Base-by-base conservation (phyloP, 2,888 invertebrate species). In the Cataglyphis livida region DNA sequence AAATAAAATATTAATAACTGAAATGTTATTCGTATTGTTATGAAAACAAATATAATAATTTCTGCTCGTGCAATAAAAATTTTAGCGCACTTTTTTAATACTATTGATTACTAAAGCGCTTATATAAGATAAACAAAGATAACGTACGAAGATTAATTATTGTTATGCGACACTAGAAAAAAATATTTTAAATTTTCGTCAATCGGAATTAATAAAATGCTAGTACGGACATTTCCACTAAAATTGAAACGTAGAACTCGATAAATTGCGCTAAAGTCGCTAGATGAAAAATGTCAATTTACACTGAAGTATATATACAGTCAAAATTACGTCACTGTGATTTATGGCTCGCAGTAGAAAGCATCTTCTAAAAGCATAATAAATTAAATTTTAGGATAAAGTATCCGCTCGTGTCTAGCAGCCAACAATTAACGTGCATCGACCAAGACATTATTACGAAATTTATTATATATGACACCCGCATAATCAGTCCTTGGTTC, bases 351-450 rank as follows among this genome's bases (percentile, higher is more conserved):
- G 21, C 21, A 21, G 10, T 54, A 28, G 18, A 41, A 57, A 10
- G 35, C 32, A 65, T 64, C n/a, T n/a, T 35, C 32, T 25, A 18
- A 65, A 74, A 65, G 28, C 41, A n/a, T 35, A 38, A 75, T 75
- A 75, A 75, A 75, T 65, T 75, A 51, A 12, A 51, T 65, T 65
- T 64, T 51, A 51, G 51, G 7, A 25, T 75, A 54, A 76, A 41
- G 21, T 41, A 21, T 66, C 65, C 6, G 25, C 35, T 57, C 28
- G 28, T 76, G 28, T 76, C 70, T 54, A n/a, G n/a, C 71, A 35
- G 54, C 44, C 28, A 41, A 61, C 78, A 85, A 89, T 88, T 85
- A 88, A 89, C 74, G 87, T 79, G 83, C 82, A 81, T 79, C 51
- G 61, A 64, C 84, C 51, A 41, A 76, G 68, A 35, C 54, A 35